Base-by-base conservation (phyloP, 1,140 invertebrate species). In the Tyrophagus putrescentiae region DNA sequence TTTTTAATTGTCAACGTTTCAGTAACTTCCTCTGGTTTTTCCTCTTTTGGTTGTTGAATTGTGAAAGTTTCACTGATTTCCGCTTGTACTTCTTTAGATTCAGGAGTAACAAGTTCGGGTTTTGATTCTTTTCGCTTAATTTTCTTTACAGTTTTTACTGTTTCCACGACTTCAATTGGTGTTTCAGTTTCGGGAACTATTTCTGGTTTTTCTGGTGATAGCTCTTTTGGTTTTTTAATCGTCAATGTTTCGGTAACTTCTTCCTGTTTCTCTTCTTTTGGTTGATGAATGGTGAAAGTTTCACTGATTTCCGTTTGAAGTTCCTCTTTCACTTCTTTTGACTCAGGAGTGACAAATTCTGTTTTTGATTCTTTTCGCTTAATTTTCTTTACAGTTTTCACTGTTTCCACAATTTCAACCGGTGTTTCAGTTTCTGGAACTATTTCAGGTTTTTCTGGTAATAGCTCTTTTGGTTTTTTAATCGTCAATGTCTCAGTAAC, bases 111-210 rank as follows among this genome's bases (percentile, higher is more conserved):
- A 16, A 21, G 18, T 50, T 54, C 11, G 1, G 25, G 4, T 27
- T 25, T 60, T 28, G 28, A 21, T 28, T 67, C 44, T 34, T 65
- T 61, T 23, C 62, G 44, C 36, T 67, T 60, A 53, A 62, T 44
- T 28, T n/a, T n/a, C n/a, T 57, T 52, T n/a, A 54, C 39, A 25
- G 21, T 21, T 29, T 57, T 60, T 27, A n/a, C 29, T 6, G 18
- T 29, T 31, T 50, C 29, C 7, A n/a, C 29, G 6, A 4, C 25
- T 59, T n/a, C n/a, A n/a, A 56, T 39, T 21, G 60, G 44, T 13
- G 77, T 71, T 33, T 68, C 68, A 62, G 68, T 68, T 59, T 71
- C 67, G 64, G 36, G 71, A 13, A 41, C n/a, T n/a, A n/a, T n/a
- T n/a, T n/a, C 60, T 31, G 67, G 45, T 23, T 36, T 27, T 33